Conservation (phyloP, 2,888 invertebrate genomes). For the Patella caerulea region DNA sequence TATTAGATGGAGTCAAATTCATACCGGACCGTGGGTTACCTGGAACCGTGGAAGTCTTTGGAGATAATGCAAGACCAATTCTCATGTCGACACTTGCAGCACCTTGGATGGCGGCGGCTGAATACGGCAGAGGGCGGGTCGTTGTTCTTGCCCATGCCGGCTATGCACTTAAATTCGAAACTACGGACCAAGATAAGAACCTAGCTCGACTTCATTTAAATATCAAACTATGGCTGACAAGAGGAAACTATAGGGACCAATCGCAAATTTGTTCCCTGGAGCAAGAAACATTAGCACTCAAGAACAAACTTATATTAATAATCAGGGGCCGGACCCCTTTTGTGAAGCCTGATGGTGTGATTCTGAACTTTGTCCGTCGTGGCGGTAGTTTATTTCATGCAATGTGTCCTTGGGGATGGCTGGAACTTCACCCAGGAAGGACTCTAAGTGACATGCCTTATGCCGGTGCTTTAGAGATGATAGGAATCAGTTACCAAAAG, state of each 20-base stretch:
- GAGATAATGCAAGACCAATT: constrained; percentile 8
- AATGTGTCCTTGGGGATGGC: constrained; percentile 5
- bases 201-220: not conserved
- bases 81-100: not conserved
- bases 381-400: constrained; percentile 1
- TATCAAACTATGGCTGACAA: not conserved
- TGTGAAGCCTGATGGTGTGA: not conserved
- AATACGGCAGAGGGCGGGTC: not conserved
- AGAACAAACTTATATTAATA: not conserved
- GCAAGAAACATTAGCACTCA: not conserved
- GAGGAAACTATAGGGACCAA: not conserved
- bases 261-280: not conserved
- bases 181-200: not conserved
- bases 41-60: not conserved
- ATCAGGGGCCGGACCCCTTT: not conserved
- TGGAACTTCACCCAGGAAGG: constrained; percentile 1
- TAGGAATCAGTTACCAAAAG: not conserved
- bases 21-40: not conserved
- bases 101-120: constrained; percentile 1
- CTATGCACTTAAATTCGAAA: not conserved
- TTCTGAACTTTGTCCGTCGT: not conserved
- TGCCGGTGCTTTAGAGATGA: not conserved
- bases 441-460: not conserved
- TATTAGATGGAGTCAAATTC: not conserved
- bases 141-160: not conserved